Conservation (phyloP, 2,797 vertebrate species). For the Danio aesculapii region DNA sequence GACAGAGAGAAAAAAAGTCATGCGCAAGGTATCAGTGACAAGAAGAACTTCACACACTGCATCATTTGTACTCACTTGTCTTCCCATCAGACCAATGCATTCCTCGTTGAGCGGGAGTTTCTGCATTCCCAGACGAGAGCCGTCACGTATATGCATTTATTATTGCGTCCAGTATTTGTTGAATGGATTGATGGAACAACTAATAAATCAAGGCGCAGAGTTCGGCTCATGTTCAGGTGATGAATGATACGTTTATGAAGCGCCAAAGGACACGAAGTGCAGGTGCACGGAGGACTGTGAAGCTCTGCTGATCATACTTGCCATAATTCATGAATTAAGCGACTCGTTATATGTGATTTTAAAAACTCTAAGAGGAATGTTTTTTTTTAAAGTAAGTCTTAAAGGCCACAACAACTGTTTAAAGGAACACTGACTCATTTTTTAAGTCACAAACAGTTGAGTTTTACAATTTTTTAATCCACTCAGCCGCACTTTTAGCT, state of each 20-base stretch:
- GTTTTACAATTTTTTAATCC: too few species aligned
- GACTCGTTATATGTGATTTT: slow-evolving; percentile 6
- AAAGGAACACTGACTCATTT: background rate
- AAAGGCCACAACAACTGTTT: background rate
- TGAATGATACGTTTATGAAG: slow-evolving; percentile 24
- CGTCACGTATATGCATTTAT: slow-evolving; percentile 31
- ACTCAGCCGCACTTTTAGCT: too few species aligned
- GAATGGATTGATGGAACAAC: slow-evolving; percentile 40
- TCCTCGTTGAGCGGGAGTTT: slow-evolving; percentile 31
- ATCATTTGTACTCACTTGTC: background rate
- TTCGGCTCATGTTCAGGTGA: slow-evolving; percentile 30
- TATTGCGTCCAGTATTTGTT: slow-evolving; percentile 12
- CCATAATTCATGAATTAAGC: background rate
- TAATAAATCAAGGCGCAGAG: slow-evolving; percentile 47
- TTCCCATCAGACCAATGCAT: slow-evolving; percentile 24
- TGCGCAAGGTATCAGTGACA: slow-evolving; percentile 9
- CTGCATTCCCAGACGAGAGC: slow-evolving; percentile 54
- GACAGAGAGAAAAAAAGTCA: background rate
- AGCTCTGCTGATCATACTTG: background rate
- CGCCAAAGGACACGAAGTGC: slow-evolving; percentile 24
- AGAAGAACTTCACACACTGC: background rate
- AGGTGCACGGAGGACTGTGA: slow-evolving; percentile 1
- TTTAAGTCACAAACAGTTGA: too few species aligned
- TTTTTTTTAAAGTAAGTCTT: background rate
- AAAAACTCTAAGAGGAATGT: background rate